Evolutionary conservation across 2,797 vertebrate genomes (phyloP).

Genomic region (Eleutherodactylus coqui): DNA sequence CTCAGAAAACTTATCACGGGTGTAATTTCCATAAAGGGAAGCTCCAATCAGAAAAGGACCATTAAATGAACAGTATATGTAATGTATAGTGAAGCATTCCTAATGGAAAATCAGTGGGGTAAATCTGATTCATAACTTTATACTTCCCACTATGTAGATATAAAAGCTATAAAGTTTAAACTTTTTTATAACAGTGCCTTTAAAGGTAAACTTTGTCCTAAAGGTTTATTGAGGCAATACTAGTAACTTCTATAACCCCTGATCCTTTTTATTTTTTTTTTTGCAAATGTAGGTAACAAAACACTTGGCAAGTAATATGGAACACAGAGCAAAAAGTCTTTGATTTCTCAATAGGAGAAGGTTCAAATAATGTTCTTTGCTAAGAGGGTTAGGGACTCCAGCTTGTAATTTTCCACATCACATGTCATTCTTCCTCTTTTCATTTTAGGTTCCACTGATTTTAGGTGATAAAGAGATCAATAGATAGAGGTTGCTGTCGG

Average conservation of each 20-base stretch:
- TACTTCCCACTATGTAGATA: not conserved
- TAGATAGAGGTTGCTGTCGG: too few species aligned
- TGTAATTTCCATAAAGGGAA: too few species aligned
- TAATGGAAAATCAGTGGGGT: not conserved
- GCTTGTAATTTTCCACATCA: not conserved
- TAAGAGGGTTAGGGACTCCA: not conserved
- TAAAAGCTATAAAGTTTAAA: not conserved
- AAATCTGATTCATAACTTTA: not conserved
- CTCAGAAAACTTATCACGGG: too few species aligned
- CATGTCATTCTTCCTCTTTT: not conserved
- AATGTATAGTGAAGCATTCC: not conserved
- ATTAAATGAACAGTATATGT: too few species aligned
- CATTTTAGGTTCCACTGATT: not conserved
- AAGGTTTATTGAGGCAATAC: not conserved
- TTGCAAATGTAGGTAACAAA: not conserved
- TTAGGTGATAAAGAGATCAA: not conserved
- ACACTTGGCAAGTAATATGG: not conserved
- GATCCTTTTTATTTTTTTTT: not conserved
- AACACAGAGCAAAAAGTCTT: not conserved
- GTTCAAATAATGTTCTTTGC: not conserved
- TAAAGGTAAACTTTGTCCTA: not conserved
- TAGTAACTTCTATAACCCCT: not conserved
- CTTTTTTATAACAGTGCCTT: not conserved
- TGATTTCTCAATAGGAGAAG: not conserved
- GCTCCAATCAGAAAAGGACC: too few species aligned